Evolutionary conservation across 2,888 invertebrate genomes (phyloP), one percentile per base, ranked within the genome.

Genomic region (Drosophila lutescens): DNA sequence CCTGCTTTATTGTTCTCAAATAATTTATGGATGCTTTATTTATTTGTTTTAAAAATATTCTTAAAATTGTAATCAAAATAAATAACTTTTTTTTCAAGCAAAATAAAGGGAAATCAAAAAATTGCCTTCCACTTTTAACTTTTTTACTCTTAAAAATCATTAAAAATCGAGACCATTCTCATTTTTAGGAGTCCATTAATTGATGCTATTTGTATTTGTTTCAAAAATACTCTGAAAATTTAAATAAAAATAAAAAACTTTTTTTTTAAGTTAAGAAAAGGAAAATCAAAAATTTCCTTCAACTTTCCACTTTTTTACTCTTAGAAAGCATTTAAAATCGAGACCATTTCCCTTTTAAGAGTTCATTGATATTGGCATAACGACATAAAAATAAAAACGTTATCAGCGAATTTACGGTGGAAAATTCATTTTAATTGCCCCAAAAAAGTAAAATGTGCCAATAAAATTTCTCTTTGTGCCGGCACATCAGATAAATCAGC

Each of bases 401-500:
- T 55, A 59, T 58, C 60, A 30, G 20, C 8, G 15, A 44, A 34
- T 34, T n/a, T 23, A 20, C 12, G 15, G 12, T 15, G 46, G 46
- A 12, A 62, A 36, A 36, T 43, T 17, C 5, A 63, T 62, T 63
- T 44, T 50, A 66, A 65, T 66, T 66, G 67, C 44, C 36, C 10
- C 15, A 40, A 47, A 61, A 32, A 61, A 32, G 46, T 50, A 62
- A 63, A 20, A 13, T 58, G n/a, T 17, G 20, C 12, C 43, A 44
- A 44, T 38, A 63, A 63, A 59, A 20, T 36, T 34, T 49, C 49
- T 20, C 17, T 44, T 63, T 63, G 63, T 13, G 43, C 15, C 17
- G 15, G 15, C 49, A 32, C 38, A 66, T 46, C 38, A 62, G 34
- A 62, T 49, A 62, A 62, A 49, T 62, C 65, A 40, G 65, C 68